Evolutionary conservation across 2,113 vertebrate genomes (phyloP).

Genomic region (Fukomys damarensis): DNA sequence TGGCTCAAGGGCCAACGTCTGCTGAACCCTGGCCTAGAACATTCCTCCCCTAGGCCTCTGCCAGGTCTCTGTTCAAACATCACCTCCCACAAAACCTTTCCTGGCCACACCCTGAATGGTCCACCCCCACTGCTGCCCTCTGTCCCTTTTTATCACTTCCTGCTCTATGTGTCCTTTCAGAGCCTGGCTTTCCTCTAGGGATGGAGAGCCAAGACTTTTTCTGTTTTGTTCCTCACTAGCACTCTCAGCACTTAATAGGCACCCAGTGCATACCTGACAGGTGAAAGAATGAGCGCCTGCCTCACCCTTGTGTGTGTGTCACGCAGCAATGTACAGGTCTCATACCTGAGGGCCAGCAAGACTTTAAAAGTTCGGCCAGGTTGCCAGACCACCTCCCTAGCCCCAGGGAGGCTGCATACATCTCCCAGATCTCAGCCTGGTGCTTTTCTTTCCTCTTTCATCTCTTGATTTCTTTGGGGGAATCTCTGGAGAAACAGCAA

Average conservation of each 20-base stretch:
- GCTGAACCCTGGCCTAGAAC: conserved; percentile 7
- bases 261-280: background rate
- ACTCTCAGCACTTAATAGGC: background rate
- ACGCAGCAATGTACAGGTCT: background rate
- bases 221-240: background rate
- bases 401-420: background rate
- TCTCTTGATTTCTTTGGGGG: background rate
- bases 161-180: background rate
- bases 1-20: background rate
- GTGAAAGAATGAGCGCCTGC: background rate
- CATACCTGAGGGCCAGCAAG: background rate
- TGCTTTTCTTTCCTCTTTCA: background rate
- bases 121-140: background rate
- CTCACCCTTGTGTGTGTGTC: background rate
- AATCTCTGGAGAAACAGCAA: conserved; percentile 11
- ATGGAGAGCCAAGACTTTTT: background rate
- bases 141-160: background rate
- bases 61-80: background rate
- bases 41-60: background rate
- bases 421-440: background rate
- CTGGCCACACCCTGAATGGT: background rate
- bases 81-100: background rate
- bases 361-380: background rate
- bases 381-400: background rate
- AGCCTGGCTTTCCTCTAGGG: background rate